Base-by-base conservation (phyloP, 1,140 invertebrate genomes). In the Papilio polytes region DNA sequence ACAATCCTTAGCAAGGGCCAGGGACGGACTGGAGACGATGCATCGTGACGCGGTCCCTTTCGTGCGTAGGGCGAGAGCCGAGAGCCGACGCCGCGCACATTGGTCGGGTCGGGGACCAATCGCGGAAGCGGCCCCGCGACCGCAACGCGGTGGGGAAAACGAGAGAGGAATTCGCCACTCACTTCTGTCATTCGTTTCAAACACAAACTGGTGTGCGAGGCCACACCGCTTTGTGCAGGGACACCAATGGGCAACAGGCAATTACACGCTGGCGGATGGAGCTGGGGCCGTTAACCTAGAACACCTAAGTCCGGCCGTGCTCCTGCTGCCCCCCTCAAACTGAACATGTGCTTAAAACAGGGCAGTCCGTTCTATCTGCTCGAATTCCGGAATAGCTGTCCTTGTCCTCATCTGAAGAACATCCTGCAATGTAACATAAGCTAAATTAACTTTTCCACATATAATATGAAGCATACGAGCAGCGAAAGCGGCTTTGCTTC, bases 71-170 rank as follows among this genome's bases (percentile, higher is more conserved):
- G 91, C 63, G 63, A 70, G 26, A 70, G 63, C 88, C 84, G 86
- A 83, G 80, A 70, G 82, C 81, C 44, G 78, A 56, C 85, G 76
- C 80, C 80, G 56, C 82, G 80, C 81, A 86, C 87, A 94, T 94
- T 94, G 92, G 92, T 78, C 85, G 85, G 56, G 70, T 36, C 12
- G 74, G 59, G 80, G 79, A 78, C 92, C 92, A 94, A 94, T 92
- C 82, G 83, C 87, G 73, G 86, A 87, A 83, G 84, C 85, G 83
- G 79, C 85, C 82, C 87, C 85, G 84, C 78, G 82, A 74, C 84
- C 86, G 89, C 85, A 91, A 89, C 88, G 89, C 91, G 88, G 92
- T 88, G 92, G 91, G 91, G 91, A 89, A 92, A 90, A 87, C 81
- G 82, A 89, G 84, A 86, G 85, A 88, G 86, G 88, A 92, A 90